phyloP scores from a whole-genome alignment of 1,140 invertebrate species.

The Gerris buenoi region DNA sequence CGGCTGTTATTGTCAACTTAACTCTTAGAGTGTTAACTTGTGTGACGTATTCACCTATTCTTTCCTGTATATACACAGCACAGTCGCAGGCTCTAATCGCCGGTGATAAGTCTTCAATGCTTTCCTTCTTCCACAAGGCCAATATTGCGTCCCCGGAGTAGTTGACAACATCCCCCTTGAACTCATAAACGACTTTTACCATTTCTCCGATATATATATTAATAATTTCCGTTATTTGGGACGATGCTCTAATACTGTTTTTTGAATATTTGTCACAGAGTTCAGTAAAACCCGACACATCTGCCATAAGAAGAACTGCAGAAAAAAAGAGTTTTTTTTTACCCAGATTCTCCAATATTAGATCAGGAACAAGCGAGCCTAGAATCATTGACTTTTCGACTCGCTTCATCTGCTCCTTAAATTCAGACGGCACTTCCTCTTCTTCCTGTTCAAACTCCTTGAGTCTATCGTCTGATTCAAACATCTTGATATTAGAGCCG shows the following conservation, averaged over 20 bases:
- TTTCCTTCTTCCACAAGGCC: constrained; percentile 40
- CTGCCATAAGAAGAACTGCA: constrained; percentile 42
- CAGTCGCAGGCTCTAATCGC: constrained; percentile 43
- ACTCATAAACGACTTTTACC: constrained; percentile 44
- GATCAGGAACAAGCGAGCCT: background rate
- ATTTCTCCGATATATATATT: constrained; percentile 49
- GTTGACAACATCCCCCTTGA: constrained; percentile 46
- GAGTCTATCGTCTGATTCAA: too few species aligned
- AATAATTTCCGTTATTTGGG: constrained; percentile 41
- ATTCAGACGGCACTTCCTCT: background rate
- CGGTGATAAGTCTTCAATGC: constrained; percentile 33
- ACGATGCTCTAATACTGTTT: constrained; percentile 42
- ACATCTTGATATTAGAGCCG: too few species aligned
- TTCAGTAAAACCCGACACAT: constrained; percentile 49
- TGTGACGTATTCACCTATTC: constrained; percentile 40
- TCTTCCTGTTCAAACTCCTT: too few species aligned
- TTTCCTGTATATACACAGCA: constrained; percentile 44
- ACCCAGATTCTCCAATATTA: background rate
- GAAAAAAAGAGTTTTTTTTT: background rate
- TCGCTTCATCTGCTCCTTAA: background rate
- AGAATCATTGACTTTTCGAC: background rate
- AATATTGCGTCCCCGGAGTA: constrained; percentile 48
- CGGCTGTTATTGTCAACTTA: constrained; percentile 45
- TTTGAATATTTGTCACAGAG: constrained; percentile 44
- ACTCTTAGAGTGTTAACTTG: constrained; percentile 42